phyloP scores from a whole-genome alignment of 92 coral and sea anemone species.

The Epizoanthus fatuus region DNA sequence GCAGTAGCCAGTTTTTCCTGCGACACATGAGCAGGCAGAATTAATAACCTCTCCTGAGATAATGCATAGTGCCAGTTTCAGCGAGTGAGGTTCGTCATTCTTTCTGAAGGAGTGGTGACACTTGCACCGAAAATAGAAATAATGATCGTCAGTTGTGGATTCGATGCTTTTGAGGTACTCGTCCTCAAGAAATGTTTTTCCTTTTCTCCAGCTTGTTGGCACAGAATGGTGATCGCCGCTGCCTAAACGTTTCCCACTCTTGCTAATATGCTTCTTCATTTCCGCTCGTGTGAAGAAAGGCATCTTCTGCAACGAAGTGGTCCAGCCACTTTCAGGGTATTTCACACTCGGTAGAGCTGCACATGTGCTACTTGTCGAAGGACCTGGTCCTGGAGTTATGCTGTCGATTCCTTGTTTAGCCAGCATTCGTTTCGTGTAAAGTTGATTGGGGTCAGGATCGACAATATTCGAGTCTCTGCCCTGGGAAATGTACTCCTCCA shows the following conservation, averaged over 20 bases:
- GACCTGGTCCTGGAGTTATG: not conserved
- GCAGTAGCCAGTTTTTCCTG: slow-evolving; percentile 64
- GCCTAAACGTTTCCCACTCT: slow-evolving; percentile 55
- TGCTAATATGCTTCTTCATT: slow-evolving; percentile 36
- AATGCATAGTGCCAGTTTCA: slow-evolving; percentile 60
- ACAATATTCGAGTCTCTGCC: slow-evolving; percentile 38
- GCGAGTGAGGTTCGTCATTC: slow-evolving; percentile 51
- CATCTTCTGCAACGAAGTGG: slow-evolving; percentile 25
- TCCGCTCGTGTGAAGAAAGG: slow-evolving; percentile 56
- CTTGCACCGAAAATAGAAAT: slow-evolving; percentile 56
- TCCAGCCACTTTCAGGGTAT: slow-evolving; percentile 49
- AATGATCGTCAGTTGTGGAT: slow-evolving; percentile 47
- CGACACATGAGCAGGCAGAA: slow-evolving; percentile 64
- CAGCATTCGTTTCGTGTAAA: slow-evolving; percentile 43
- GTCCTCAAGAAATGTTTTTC: slow-evolving; percentile 68
- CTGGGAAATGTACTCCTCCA: slow-evolving; percentile 43
- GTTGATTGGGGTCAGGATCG: slow-evolving; percentile 42
- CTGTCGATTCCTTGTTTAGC: not conserved
- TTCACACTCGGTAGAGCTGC: slow-evolving; percentile 13
- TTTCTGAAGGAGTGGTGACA: slow-evolving; percentile 69
- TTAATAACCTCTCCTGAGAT: slow-evolving; percentile 57
- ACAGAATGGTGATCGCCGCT: slow-evolving; percentile 57
- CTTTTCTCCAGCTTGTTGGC: slow-evolving; percentile 65
- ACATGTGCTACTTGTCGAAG: not conserved
- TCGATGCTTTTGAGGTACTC: slow-evolving; percentile 58